Evolutionary conservation across 1,140 invertebrate species (phyloP), one percentile per base, ranked within the genome.

Genomic region (Aphelinus certus): DNA sequence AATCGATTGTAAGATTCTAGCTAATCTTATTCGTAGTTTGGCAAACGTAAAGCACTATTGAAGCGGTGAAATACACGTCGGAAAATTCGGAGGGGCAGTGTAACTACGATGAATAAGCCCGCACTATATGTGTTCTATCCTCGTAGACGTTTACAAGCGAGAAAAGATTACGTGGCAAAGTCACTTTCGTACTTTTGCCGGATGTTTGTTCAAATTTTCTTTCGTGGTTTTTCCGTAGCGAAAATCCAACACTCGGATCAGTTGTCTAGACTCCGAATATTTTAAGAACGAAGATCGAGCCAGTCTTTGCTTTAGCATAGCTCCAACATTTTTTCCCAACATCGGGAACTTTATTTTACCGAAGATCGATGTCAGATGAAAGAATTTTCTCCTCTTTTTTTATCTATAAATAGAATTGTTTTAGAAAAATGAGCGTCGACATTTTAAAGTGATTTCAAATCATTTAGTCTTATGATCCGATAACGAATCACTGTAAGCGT

Each of bases 401-500:
- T 65, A 55, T 9, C 49, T 55, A 2, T 55, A 53, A 66, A 66
- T 66, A 66, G 3, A 53, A 55, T 49, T 65, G 48, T 3, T 4
- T 26, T 26, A 26, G 42, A 58, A 42, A 9, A 43, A 48, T 68
- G 46, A 68, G 48, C 10, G 58, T 58, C 47, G 58, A 68, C 49
- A 68, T 68, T 68, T 58, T 56, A 48, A 58, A 68, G 9, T n/a
- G n/a, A 58, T 4, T 57, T 55, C 48, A 68, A 68, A 68, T 46
- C 47, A 68, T 68, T 68, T 48, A 68, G 26, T 57, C 4, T 58
- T 68, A 57, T 42, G 26, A 26, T 46, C 6, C 10, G 58, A 68
- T 56, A 58, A 48, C 43, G 49, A 26, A 68, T 1, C 9, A 48
- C 26, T 47, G 47, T 47, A 26, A 3, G 48, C 47, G 46, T 58